Conservation (phyloP, 2,888 invertebrate genomes). For the Malthinus flaveolus region DNA sequence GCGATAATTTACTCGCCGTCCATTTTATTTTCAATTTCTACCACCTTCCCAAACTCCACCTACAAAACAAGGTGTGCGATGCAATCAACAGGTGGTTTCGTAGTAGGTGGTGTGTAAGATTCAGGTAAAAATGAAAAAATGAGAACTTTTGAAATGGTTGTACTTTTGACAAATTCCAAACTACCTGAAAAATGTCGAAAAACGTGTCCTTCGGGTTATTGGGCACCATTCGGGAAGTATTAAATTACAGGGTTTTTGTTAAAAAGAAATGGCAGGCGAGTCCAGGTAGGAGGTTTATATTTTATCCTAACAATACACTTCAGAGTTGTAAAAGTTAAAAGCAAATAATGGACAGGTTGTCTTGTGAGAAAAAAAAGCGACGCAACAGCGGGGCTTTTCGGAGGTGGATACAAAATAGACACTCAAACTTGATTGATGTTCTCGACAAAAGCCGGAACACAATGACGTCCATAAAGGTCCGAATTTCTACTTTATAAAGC, state of each 20-base stretch:
- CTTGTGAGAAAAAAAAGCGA: slow-evolving; percentile 15
- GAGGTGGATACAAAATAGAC: slow-evolving; percentile 29
- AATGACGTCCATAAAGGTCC: slow-evolving; percentile 40
- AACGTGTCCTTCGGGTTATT: background rate
- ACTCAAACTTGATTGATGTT: slow-evolving; percentile 38
- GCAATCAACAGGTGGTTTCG: slow-evolving; percentile 19
- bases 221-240: slow-evolving; percentile 10
- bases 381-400: slow-evolving; percentile 6
- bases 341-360: slow-evolving; percentile 30
- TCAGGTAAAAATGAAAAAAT: slow-evolving; percentile 1
- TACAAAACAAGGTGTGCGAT: slow-evolving; percentile 1
- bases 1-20: no score
- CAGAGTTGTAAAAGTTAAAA: slow-evolving; percentile 29
- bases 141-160: background rate
- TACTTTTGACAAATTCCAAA: background rate
- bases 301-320: slow-evolving; percentile 23
- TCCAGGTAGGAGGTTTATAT: slow-evolving; percentile 13
- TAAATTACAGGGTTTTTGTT: slow-evolving; percentile 10
- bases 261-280: background rate
- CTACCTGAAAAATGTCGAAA: slow-evolving; percentile 8
- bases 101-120: slow-evolving; percentile 4
- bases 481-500: slow-evolving; percentile 37
- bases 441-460: slow-evolving; percentile 37
- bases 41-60: slow-evolving; percentile 14
- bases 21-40: background rate